These are phyloP conservation scores for Wiebesia pumilae DNA, from an alignment of 1,140 invertebrate genomes.

Conservation along the genomic window DNA sequence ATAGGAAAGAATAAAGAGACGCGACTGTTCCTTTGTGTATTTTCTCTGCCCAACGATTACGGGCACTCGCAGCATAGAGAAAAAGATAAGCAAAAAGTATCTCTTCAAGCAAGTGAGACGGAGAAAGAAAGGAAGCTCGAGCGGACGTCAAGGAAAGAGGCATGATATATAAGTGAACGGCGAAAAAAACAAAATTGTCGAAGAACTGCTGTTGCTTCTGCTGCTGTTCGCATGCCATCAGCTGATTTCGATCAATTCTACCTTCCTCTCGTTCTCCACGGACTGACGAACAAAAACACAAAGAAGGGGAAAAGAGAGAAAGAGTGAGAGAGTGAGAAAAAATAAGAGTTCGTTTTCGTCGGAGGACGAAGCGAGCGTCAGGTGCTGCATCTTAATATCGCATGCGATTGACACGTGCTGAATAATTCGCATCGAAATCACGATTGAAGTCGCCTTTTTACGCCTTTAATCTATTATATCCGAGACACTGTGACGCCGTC, in stretches of 20 bases:
- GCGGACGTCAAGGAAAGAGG: conserved; percentile 29
- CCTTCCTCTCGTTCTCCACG: conserved; percentile 11
- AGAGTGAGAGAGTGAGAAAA: conserved; percentile 17
- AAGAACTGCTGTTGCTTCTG: neutral
- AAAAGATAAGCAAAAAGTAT: neutral
- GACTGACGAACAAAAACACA: conserved; percentile 47
- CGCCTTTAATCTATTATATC: neutral
- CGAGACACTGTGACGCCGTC: conserved; percentile 7
- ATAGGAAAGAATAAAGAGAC: neutral
- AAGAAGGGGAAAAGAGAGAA: conserved; percentile 37
- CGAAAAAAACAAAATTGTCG: neutral
- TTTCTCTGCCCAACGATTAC: neutral
- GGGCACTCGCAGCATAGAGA: neutral
- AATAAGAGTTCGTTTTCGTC: conserved; percentile 37
- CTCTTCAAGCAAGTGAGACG: neutral
- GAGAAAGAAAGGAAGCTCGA: neutral
- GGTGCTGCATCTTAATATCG: conserved; percentile 61
- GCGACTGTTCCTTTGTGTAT: neutral
- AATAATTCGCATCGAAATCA: conserved; percentile 46
- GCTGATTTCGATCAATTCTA: conserved; percentile 70
- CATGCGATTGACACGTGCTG: conserved; percentile 57
- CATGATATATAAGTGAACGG: too few relatives aligned
- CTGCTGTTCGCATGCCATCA: conserved; percentile 56
- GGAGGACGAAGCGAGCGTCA: conserved; percentile 9
- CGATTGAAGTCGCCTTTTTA: conserved; percentile 41